These are phyloP conservation scores for Ectemnius cavifrons DNA, from an alignment of 2,888 invertebrate species.

Conservation along the genomic window DNA sequence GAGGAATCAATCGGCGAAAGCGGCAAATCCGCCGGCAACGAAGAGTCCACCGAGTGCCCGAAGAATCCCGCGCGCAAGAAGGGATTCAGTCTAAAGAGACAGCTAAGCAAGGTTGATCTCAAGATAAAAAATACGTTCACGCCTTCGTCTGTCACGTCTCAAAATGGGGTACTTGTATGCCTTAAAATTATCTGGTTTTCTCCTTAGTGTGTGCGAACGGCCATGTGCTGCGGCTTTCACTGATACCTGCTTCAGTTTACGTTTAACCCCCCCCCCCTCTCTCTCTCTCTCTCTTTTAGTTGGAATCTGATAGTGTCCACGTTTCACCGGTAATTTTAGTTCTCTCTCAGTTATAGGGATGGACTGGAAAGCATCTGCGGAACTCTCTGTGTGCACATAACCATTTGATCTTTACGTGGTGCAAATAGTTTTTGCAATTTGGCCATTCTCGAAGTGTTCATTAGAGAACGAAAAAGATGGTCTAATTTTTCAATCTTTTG, in stretches of 20 bases:
- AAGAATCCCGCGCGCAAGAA: conserved; percentile 81
- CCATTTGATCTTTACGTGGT: too few relatives aligned
- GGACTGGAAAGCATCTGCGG: too few relatives aligned
- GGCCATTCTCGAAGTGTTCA: too few relatives aligned
- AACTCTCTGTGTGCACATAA: too few relatives aligned
- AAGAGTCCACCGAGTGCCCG: conserved; percentile 58
- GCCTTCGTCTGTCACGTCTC: conserved; percentile 64
- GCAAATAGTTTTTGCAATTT: too few relatives aligned
- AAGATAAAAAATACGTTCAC: conserved; percentile 85
- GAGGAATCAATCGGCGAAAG: conserved; percentile 57
- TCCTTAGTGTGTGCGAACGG: conserved; percentile 8
- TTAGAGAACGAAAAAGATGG: too few relatives aligned
- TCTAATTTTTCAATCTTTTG: too few relatives aligned
- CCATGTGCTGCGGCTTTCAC: neutral
- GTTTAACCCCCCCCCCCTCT: neutral
- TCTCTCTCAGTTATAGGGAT: too few relatives aligned
- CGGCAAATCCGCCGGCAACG: conserved; percentile 50
- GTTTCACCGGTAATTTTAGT: too few relatives aligned
- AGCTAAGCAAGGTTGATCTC: conserved; percentile 88
- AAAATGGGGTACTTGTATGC: conserved; percentile 75
- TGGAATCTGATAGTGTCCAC: neutral
- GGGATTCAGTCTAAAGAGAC: conserved; percentile 89
- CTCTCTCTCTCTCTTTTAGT: neutral
- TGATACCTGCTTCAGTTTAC: neutral
- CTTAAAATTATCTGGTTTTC: conserved; percentile 35